These are phyloP conservation scores for Frieseomelitta varia DNA, from an alignment of 1,140 invertebrate genomes.

Conservation along the genomic window DNA sequence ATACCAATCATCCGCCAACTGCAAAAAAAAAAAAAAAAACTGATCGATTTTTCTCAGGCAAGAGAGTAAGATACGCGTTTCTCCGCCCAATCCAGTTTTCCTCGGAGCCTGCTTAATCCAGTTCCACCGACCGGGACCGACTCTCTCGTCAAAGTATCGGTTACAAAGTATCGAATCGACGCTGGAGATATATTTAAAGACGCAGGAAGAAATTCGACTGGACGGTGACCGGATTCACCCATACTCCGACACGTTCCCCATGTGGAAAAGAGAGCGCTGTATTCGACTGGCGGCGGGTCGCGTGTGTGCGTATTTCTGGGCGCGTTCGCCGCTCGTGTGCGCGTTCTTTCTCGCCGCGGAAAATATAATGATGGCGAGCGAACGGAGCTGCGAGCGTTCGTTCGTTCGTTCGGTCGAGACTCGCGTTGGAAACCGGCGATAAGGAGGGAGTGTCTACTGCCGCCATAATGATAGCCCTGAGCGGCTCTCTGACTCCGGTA, in stretches of 20 bases:
- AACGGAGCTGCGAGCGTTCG: constrained; percentile 65
- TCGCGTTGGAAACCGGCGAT: constrained; percentile 78
- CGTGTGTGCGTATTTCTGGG: constrained; percentile 36
- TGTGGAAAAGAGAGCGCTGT: constrained; percentile 11
- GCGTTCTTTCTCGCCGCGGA: constrained; percentile 70
- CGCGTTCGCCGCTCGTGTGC: constrained; percentile 36
- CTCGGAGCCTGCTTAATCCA: not conserved
- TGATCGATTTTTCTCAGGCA: not conserved
- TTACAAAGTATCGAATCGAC: constrained; percentile 31
- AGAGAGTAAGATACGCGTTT: no score
- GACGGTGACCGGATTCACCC: constrained; percentile 18
- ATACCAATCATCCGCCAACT: not conserved
- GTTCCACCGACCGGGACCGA: not conserved
- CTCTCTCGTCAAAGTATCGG: constrained; percentile 24
- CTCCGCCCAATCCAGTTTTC: constrained; percentile 30
- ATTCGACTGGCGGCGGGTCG: not conserved
- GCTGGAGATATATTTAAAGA: constrained; percentile 22
- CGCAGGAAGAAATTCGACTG: constrained; percentile 25
- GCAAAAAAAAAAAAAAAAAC: not conserved
- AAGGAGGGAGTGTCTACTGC: constrained; percentile 81
- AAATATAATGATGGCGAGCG: constrained; percentile 80
- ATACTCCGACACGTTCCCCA: not conserved
- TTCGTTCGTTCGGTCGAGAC: constrained; percentile 65
- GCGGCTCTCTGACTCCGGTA: constrained; percentile 71
- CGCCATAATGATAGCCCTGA: constrained; percentile 80